A percentile compares a stretch with the other conserved stretches of the same genome.
Evolutionary conservation across 1,140 invertebrate genomes (phyloP).

Genomic region (Bombus waltoni): DNA sequence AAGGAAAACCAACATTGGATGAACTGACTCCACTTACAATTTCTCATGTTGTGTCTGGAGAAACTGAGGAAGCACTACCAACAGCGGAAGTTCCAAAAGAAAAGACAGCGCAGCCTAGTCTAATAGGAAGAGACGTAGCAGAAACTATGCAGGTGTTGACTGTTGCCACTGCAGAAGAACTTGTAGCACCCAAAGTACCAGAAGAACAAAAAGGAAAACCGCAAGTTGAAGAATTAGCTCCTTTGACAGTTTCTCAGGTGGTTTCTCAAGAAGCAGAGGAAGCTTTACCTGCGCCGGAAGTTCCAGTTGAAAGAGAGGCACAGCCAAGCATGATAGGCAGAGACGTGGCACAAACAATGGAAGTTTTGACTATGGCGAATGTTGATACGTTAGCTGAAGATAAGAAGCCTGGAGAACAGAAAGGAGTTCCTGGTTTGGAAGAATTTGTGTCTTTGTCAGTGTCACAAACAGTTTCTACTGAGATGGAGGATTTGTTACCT

Average conservation of each 20-base stretch:
- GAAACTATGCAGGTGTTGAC: constrained; percentile 70
- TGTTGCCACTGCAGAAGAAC: constrained; percentile 64
- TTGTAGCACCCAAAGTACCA: constrained; percentile 53
- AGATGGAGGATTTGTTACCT: constrained; percentile 63
- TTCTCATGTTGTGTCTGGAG: constrained; percentile 59
- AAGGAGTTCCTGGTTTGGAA: constrained; percentile 62
- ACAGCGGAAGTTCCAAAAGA: constrained; percentile 51
- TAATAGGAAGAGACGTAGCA: constrained; percentile 71
- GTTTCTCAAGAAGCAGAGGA: constrained; percentile 73
- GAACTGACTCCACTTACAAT: constrained; percentile 64
- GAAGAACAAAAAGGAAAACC: constrained; percentile 65
- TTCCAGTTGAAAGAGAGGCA: constrained; percentile 69
- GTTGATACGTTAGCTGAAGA: constrained; percentile 35
- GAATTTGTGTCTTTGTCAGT: constrained; percentile 67
- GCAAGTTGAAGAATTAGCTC: constrained; percentile 61
- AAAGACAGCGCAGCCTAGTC: constrained; percentile 61
- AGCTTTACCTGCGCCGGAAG: constrained; percentile 50
- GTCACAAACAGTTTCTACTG: constrained; percentile 66
- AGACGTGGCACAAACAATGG: constrained; percentile 71
- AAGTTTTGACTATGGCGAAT: constrained; percentile 68
- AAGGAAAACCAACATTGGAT: constrained; percentile 61
- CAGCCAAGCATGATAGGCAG: constrained; percentile 63
- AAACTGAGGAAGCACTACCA: constrained; percentile 59
- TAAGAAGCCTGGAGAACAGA: constrained; percentile 65
- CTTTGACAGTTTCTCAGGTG: constrained; percentile 68